These are phyloP conservation scores for Temnothorax ravouxi DNA, from an alignment of 2,888 invertebrate genomes.

Conservation along the genomic window DNA sequence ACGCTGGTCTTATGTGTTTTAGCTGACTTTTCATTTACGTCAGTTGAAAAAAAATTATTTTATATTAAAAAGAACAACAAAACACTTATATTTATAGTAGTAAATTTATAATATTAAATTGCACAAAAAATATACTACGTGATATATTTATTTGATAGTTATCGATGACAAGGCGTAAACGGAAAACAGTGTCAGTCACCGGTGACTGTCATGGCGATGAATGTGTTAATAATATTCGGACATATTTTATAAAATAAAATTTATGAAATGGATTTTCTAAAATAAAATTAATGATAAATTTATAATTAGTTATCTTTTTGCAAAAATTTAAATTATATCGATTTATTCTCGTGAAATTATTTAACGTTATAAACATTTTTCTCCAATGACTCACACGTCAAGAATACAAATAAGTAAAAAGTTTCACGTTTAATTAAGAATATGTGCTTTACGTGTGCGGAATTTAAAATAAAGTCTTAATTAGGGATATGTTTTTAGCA, in stretches of 20 bases:
- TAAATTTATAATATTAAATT: neutral
- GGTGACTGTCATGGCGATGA: neutral
- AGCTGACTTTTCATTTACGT: neutral
- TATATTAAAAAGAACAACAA: neutral
- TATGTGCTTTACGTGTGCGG: neutral
- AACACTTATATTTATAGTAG: neutral
- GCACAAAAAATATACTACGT: too few relatives aligned
- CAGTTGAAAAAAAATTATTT: neutral
- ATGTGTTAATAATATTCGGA: neutral
- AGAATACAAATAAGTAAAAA: constrained; percentile 18
- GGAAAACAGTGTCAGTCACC: too few relatives aligned
- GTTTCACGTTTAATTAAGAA: neutral
- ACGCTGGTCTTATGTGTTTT: neutral
- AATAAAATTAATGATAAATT: neutral
- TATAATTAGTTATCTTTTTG: neutral
- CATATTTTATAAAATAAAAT: neutral
- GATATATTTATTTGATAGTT: neutral
- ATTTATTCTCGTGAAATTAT: neutral
- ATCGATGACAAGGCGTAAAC: neutral
- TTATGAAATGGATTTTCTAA: neutral
- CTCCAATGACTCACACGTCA: neutral
- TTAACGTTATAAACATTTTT: neutral
- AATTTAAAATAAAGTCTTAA: constrained; percentile 2
- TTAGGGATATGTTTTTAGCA: neutral
- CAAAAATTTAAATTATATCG: neutral